phyloP scores from a whole-genome alignment of 2,113 vertebrate genomes.

The Grantiella picta region DNA sequence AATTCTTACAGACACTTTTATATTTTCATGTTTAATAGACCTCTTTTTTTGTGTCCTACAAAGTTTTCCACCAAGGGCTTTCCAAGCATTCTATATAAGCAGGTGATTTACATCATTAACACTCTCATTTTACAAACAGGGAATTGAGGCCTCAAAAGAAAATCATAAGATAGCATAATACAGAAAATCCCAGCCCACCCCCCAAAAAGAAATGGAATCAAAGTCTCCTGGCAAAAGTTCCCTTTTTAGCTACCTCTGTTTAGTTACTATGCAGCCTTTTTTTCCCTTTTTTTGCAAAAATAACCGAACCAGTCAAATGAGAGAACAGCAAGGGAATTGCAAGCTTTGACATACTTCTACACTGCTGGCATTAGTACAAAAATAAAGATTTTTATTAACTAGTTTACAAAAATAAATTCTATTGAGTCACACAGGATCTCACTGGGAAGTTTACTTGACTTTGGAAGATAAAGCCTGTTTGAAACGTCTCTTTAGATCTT shows the following conservation, averaged over 20 bases:
- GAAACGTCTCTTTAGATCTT: slow-evolving; percentile 83
- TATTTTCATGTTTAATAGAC: slow-evolving; percentile 16
- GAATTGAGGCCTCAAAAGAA: not conserved
- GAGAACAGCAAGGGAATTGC: not conserved
- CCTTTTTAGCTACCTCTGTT: not conserved
- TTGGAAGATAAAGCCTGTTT: slow-evolving; percentile 81
- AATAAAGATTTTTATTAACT: slow-evolving; percentile 73
- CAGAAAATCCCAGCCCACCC: not conserved
- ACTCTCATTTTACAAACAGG: not conserved
- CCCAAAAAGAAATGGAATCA: not conserved
- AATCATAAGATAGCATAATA: not conserved
- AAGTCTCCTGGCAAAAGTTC: not conserved
- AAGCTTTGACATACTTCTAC: slow-evolving; percentile 33
- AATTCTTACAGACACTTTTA: not conserved
- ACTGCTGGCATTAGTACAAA: slow-evolving; percentile 69
- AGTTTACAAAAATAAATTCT: slow-evolving; percentile 68
- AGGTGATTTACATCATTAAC: not conserved
- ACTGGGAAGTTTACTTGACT: slow-evolving; percentile 57
- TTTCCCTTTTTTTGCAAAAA: not conserved
- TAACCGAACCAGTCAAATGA: not conserved
- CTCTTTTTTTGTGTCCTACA: not conserved
- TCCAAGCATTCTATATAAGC: not conserved
- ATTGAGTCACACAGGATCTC: not conserved
- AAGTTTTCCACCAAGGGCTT: not conserved
- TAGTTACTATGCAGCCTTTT: not conserved